Evolutionary conservation across 1,140 invertebrate genomes (phyloP).

Genomic region (Drosophila cardini): DNA sequence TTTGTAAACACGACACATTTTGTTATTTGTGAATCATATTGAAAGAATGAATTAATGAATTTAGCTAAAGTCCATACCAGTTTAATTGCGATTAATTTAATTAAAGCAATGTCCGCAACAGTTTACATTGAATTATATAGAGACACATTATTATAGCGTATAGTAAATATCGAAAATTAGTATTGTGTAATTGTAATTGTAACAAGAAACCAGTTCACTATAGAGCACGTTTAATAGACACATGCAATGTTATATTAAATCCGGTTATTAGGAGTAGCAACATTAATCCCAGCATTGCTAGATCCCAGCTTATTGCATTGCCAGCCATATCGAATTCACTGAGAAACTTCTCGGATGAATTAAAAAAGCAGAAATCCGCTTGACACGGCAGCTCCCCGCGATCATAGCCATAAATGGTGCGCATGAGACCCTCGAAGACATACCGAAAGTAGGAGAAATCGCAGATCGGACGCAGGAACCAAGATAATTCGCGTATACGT

Average conservation of each 20-base stretch:
- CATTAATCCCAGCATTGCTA: conserved; percentile 51
- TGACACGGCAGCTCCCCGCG: conserved; percentile 87
- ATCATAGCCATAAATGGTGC: conserved; percentile 90
- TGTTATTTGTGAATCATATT: conserved; percentile 32
- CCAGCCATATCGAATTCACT: conserved; percentile 84
- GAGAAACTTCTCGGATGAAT: conserved; percentile 84
- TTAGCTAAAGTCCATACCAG: not conserved
- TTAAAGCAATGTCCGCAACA: not conserved
- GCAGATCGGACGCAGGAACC: conserved; percentile 89
- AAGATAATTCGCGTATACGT: conserved; percentile 90
- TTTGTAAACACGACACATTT: conserved; percentile 14
- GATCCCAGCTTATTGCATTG: conserved; percentile 76
- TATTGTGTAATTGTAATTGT: not conserved
- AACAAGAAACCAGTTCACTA: not conserved
- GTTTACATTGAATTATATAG: not conserved
- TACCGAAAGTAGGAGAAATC: conserved; percentile 92
- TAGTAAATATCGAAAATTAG: not conserved
- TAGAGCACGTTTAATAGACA: conserved; percentile 63
- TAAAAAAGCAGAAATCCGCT: conserved; percentile 85
- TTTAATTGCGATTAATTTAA: not conserved
- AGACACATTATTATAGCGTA: not conserved
- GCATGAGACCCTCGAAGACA: conserved; percentile 91
- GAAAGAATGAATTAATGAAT: conserved; percentile 15
- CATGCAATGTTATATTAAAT: conserved; percentile 63
- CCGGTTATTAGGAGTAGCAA: conserved; percentile 53